Evolutionary conservation across 2,797 vertebrate species (phyloP), one percentile per base, ranked within the genome.

Genomic region (Hafferia zeledoni): DNA sequence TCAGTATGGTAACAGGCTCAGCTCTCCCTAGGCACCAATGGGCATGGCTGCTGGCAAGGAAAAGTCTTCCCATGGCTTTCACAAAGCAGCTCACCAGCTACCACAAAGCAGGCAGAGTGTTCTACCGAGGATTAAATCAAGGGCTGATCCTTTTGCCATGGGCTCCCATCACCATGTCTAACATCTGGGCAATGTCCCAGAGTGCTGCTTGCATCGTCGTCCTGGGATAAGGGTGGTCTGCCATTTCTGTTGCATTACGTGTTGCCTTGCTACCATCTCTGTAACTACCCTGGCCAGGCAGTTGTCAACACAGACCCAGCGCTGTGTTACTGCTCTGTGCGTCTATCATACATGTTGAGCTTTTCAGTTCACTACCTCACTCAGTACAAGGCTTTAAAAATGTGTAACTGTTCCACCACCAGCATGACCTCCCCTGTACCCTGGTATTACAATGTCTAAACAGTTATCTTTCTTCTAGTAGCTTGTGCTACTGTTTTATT

Each of bases 221-320:
- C 39, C 17, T 0, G 2, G 17, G 22, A 19, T 28, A 41, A 69
- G 41, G 63, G 52, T 5, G 0, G 22, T 46, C 56, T 69, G 30
- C 15, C 11, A 28, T 64, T 78, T 49, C 68, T 56, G 13, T 50
- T 41, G 30, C n/a, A 20, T 65, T 72, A 31, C 25, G 13, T 11
- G 1, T 33, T 64, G 47, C 41, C 41, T n/a, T 0, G 0, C 33
- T 72, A 50, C 19, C 5, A 2, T 17, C 19, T 56, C 46, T 55
- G 27, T 46, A 30, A 39, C 39, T 46, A 4, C 5, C 16, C 53
- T 30, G 60, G 18, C 24, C n/a, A 53, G 37, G 33, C 39, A 70
- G 10, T 1, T 27, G 75, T 46, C 24, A 63, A 25, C 52, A 60
- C 5, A 77, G 31, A 33, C 20, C 9, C 63, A 27, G 41, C 0